phyloP scores from a whole-genome alignment of 2,888 invertebrate genomes.

The Dolichomitus sp. region DNA sequence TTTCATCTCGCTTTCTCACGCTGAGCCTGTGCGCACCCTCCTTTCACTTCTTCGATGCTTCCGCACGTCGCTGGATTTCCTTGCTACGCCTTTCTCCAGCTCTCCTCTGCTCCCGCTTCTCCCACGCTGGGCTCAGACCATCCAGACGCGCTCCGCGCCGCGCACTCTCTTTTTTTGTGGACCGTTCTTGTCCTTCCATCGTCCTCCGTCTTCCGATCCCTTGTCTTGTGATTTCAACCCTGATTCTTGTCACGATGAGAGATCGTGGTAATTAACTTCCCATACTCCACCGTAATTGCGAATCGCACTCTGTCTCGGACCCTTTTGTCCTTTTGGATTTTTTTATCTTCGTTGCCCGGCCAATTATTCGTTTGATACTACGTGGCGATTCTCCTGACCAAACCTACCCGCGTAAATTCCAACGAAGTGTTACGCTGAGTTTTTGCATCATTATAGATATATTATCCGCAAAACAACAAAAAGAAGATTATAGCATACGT shows the following conservation, averaged over 20 bases:
- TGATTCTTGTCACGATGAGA: conserved; percentile 60
- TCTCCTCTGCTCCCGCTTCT: conserved; percentile 46
- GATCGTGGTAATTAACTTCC: conserved; percentile 56
- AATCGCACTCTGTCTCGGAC: conserved; percentile 30
- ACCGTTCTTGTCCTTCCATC: conserved; percentile 51
- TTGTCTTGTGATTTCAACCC: conserved; percentile 53
- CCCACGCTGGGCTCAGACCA: conserved; percentile 33
- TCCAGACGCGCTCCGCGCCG: conserved; percentile 42
- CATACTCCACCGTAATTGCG: conserved; percentile 27
- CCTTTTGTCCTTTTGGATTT: conserved; percentile 30
- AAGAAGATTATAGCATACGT: conserved; percentile 6
- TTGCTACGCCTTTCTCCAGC: conserved; percentile 45
- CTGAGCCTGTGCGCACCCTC: conserved; percentile 11
- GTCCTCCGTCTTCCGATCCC: conserved; percentile 31
- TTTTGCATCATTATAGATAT: conserved; percentile 5
- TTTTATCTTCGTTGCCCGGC: not conserved
- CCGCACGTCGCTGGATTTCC: conserved; percentile 52
- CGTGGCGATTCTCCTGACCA: not conserved
- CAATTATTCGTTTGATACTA: conserved; percentile 45
- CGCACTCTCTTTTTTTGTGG: conserved; percentile 51
- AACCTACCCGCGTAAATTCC: not conserved
- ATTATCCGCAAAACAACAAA: not conserved
- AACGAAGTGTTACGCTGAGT: not conserved
- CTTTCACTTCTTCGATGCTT: conserved; percentile 34
- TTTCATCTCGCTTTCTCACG: conserved; percentile 55